Conservation (phyloP, 2,797 vertebrate genomes). For the Crenichthys baileyi region DNA sequence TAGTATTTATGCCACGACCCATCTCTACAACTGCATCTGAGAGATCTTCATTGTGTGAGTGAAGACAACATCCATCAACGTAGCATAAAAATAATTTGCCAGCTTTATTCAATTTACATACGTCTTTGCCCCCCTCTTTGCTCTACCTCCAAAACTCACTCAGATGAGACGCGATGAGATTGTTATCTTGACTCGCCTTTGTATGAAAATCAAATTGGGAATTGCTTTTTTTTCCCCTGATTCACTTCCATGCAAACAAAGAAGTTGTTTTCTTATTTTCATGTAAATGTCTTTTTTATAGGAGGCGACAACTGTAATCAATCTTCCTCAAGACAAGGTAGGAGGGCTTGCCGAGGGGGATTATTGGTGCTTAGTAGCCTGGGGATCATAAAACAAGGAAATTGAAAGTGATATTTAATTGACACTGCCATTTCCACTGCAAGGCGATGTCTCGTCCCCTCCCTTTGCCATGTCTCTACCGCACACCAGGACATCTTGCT, state of each 20-base stretch:
- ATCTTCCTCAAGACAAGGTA: conserved; percentile 89
- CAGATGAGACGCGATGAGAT: conserved; percentile 79
- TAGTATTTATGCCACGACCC: conserved; percentile 71
- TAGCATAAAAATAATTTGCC: conserved; percentile 83
- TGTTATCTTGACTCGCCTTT: conserved; percentile 82
- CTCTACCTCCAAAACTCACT: conserved; percentile 80
- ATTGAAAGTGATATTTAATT: conserved; percentile 92
- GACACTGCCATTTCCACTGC: conserved; percentile 87
- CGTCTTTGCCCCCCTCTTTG: conserved; percentile 67
- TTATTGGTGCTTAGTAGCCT: conserved; percentile 90
- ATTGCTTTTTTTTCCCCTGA: conserved; percentile 81
- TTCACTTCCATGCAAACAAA: conserved; percentile 84
- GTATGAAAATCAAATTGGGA: conserved; percentile 86
- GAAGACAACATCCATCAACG: conserved; percentile 81
- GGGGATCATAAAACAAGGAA: conserved; percentile 90
- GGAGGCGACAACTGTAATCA: conserved; percentile 87
- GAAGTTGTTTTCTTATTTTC: conserved; percentile 88
- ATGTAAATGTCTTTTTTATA: conserved; percentile 90
- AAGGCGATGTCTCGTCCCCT: conserved; percentile 69
- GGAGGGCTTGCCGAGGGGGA: conserved; percentile 84
- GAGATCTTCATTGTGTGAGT: conserved; percentile 80
- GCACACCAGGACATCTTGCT: conserved; percentile 67
- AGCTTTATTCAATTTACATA: conserved; percentile 85
- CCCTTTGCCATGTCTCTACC: conserved; percentile 58
- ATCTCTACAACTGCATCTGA: conserved; percentile 68